Percentiles rank a stretch among this genome's conserved stretches.
phyloP scores from a whole-genome alignment of 2,113 vertebrate genomes.

The Lamprologus speciosus region DNA sequence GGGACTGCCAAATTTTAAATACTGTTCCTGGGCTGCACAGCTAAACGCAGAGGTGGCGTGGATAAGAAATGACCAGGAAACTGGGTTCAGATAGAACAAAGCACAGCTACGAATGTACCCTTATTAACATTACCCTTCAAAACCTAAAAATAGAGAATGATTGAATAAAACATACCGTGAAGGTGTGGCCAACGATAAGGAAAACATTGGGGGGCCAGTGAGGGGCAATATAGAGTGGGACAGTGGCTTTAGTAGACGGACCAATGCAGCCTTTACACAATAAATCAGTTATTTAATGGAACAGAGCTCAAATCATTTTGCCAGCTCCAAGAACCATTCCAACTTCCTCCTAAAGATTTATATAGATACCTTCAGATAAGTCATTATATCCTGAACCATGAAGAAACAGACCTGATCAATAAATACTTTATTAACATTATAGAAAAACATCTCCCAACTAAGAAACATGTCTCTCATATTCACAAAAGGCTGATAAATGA shows the following conservation, averaged over 20 bases:
- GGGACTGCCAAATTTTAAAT: neutral
- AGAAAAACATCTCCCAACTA: neutral
- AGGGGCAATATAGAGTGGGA: neutral
- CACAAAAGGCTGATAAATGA: accelerated
- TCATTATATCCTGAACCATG: accelerated
- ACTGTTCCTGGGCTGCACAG: accelerated
- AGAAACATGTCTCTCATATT: neutral
- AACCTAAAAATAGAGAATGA: neutral
- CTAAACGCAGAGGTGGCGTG: neutral
- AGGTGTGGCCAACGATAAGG: neutral
- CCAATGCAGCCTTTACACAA: neutral
- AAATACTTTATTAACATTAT: neutral
- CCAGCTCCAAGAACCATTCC: neutral
- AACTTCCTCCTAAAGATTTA: neutral
- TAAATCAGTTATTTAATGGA: neutral
- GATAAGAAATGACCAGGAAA: accelerated
- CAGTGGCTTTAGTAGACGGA: neutral
- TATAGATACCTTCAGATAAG: accelerated
- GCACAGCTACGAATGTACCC: accelerated
- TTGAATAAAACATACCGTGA: neutral
- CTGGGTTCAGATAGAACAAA: neutral
- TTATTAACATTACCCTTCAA: neutral
- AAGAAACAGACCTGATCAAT: accelerated
- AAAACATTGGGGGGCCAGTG: neutral
- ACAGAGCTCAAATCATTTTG: neutral